Conservation (phyloP, 2,113 vertebrate genomes). For the Bombycilla garrulus region DNA sequence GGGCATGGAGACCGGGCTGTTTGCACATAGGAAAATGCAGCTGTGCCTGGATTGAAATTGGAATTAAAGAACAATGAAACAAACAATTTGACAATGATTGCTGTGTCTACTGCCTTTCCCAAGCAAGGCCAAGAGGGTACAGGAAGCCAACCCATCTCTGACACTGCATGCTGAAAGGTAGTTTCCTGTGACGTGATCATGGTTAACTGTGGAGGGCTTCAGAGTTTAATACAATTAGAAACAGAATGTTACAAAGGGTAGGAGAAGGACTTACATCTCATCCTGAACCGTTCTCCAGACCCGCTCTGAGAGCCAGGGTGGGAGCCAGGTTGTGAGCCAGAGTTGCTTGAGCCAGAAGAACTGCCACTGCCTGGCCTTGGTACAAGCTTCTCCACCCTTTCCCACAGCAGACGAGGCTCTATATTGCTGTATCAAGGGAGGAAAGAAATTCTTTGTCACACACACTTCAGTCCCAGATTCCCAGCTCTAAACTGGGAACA, state of each 20-base stretch:
- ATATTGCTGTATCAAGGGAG: constrained; percentile 76
- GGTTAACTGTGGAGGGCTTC: not conserved
- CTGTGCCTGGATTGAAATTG: not conserved
- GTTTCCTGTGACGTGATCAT: not conserved
- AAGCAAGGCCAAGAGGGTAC: not conserved
- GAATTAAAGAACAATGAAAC: not conserved
- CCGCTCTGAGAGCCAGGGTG: constrained; percentile 88
- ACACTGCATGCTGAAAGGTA: not conserved
- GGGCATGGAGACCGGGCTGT: not conserved
- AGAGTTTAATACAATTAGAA: not conserved
- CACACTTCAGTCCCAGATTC: not conserved
- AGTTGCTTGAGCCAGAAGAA: constrained; percentile 94
- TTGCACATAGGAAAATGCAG: not conserved
- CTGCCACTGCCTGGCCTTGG: constrained; percentile 91
- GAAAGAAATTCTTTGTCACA: not conserved
- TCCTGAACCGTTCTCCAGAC: constrained; percentile 90
- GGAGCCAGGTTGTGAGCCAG: constrained; percentile 87
- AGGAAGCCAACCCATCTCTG: not conserved
- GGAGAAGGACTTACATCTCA: constrained; percentile 84
- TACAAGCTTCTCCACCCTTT: constrained; percentile 92
- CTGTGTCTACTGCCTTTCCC: not conserved
- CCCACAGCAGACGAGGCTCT: constrained; percentile 93
- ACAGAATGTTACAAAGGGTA: rapidly evolving
- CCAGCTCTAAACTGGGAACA: not conserved
- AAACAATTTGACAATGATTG: rapidly evolving